These are phyloP conservation scores for Petrocephalus microphthalmus DNA, from an alignment of 2,113 vertebrate genomes.

Conservation along the genomic window DNA sequence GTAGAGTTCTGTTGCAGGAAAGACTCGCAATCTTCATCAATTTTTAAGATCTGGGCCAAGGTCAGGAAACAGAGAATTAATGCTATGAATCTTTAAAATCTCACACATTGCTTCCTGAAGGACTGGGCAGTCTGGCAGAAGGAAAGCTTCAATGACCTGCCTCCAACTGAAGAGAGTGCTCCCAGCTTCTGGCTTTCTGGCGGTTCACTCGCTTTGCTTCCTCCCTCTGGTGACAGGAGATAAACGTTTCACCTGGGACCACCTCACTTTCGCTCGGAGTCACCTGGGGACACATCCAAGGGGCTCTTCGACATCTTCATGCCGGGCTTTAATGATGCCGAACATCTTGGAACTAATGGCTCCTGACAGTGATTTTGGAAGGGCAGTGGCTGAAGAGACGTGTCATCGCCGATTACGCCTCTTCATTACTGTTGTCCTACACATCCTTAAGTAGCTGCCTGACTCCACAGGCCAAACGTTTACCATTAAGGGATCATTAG, in stretches of 20 bases:
- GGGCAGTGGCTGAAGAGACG: neutral
- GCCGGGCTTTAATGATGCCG: neutral
- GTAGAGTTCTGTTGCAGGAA: neutral
- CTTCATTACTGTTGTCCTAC: neutral
- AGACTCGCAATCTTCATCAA: neutral
- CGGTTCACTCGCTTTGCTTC: neutral
- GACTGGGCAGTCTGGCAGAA: neutral
- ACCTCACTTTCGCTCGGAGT: neutral
- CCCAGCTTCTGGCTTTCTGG: neutral
- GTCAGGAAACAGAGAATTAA: conserved; percentile 1
- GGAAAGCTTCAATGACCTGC: neutral
- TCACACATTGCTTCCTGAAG: neutral
- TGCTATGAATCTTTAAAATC: conserved; percentile 3
- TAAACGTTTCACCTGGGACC: neutral
- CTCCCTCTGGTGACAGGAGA: conserved; percentile 1
- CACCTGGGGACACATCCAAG: neutral
- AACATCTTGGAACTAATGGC: neutral
- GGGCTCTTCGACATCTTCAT: neutral
- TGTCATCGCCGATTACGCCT: neutral
- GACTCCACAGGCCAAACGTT: neutral
- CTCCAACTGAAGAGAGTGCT: neutral
- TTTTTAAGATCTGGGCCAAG: conserved; percentile 1
- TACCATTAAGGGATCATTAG: neutral
- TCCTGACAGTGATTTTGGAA: neutral
- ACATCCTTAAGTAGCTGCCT: too few relatives aligned